Percentiles rank a stretch among this genome's conserved stretches.
These are phyloP conservation scores for Nomia melanderi DNA, from an alignment of 1,140 invertebrate species.

Conservation along the genomic window DNA sequence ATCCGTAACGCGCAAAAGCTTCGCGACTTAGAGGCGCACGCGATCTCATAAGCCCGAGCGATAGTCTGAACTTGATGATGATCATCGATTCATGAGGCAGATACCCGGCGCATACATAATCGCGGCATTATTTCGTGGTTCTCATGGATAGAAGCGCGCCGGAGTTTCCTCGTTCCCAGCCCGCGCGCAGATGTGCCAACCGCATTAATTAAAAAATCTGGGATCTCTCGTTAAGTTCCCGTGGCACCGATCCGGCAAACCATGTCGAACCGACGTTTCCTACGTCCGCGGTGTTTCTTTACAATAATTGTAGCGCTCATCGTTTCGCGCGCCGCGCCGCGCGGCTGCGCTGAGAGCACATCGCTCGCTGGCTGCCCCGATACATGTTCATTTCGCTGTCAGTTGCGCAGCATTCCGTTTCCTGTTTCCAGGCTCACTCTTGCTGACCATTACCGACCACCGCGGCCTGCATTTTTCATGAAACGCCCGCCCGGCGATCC, in stretches of 20 bases:
- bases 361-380: too few species aligned
- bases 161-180: conserved; percentile 66
- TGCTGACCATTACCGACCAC: conserved; percentile 1
- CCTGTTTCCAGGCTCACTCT: conserved; percentile 6
- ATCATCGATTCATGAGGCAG: conserved; percentile 57
- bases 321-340: not conserved
- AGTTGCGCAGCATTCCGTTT: conserved; percentile 6
- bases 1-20: conserved; percentile 40
- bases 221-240: conserved; percentile 67
- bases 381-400: not conserved
- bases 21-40: conserved; percentile 30
- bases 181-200: conserved; percentile 62
- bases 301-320: conserved; percentile 44
- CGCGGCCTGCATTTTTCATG: conserved; percentile 13
- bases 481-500: not conserved
- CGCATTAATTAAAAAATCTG: conserved; percentile 67
- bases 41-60: not conserved
- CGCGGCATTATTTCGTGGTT: conserved; percentile 67
- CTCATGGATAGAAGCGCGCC: conserved; percentile 41
- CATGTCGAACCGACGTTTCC: conserved; percentile 52
- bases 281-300: conserved; percentile 33
- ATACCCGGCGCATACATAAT: conserved; percentile 55
- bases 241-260: conserved; percentile 64
- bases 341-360: too few species aligned
- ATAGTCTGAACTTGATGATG: conserved; percentile 54